phyloP scores from a whole-genome alignment of 2,113 vertebrate genomes.

The Lutjanus erythropterus region DNA sequence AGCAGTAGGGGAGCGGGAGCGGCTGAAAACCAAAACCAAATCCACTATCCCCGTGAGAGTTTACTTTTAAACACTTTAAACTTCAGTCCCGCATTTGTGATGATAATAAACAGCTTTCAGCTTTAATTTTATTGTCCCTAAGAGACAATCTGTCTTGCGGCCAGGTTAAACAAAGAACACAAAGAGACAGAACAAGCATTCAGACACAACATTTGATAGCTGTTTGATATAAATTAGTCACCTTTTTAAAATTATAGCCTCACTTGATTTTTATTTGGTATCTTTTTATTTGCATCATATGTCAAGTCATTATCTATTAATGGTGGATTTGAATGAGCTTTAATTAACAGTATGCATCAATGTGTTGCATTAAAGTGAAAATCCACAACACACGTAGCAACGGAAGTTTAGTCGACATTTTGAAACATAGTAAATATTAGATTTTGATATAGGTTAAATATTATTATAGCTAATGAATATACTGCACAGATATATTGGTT shows the following conservation, averaged over 20 bases:
- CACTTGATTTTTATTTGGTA: neutral
- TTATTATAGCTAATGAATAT: too few relatives aligned
- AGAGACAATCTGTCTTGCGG: neutral
- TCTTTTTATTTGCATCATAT: neutral
- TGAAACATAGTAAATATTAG: neutral
- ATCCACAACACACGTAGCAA: neutral
- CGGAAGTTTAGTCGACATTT: neutral
- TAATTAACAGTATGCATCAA: neutral
- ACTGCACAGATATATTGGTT: too few relatives aligned
- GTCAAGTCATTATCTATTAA: neutral
- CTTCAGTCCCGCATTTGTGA: neutral
- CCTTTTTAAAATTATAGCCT: neutral
- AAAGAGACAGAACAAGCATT: neutral
- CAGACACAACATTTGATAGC: neutral
- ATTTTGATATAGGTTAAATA: neutral
- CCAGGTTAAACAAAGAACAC: neutral
- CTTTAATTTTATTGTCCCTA: neutral
- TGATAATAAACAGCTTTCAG: neutral
- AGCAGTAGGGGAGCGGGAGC: neutral
- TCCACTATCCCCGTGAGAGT: neutral
- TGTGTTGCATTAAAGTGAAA: neutral
- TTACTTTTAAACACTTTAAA: neutral
- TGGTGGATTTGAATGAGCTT: neutral
- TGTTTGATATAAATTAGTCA: neutral
- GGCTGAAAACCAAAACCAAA: conserved; percentile 14